Percentiles rank a stretch among this genome's conserved stretches.
These are phyloP conservation scores for Sylvia atricapilla DNA, from an alignment of 2,113 vertebrate species.

Conservation along the genomic window DNA sequence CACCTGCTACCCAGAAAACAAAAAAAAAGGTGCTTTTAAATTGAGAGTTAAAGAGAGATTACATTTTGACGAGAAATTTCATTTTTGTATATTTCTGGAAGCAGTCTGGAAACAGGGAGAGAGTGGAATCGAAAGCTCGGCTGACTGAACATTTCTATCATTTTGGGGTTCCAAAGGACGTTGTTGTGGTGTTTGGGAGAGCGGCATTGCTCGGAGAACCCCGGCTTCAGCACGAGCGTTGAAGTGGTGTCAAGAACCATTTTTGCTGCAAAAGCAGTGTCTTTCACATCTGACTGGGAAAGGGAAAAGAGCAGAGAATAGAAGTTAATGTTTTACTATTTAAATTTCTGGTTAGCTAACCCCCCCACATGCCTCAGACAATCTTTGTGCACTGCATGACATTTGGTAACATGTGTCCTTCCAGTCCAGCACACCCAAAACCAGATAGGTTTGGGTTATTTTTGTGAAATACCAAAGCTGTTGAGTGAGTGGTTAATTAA, in stretches of 20 bases:
- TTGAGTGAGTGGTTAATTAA: not conserved
- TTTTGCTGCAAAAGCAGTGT: not conserved
- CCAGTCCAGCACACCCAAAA: not conserved
- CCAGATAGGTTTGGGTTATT: not conserved
- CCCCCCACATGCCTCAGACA: accelerated
- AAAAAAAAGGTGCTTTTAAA: not conserved
- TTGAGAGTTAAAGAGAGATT: too few relatives aligned
- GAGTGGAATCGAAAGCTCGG: not conserved
- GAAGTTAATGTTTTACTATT: not conserved
- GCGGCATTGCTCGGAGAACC: not conserved
- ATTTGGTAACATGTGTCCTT: not conserved
- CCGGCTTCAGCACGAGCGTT: accelerated
- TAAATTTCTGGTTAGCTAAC: not conserved
- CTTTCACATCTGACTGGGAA: not conserved
- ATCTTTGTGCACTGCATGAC: accelerated
- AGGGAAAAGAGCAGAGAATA: not conserved
- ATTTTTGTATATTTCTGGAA: not conserved
- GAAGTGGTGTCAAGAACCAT: not conserved
- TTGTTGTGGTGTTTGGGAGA: not conserved
- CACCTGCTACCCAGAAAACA: not conserved
- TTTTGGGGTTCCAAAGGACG: not conserved
- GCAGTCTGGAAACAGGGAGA: not conserved
- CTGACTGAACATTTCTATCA: not conserved
- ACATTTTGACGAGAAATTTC: not conserved
- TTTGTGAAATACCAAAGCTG: not conserved